Evolutionary conservation across 2,113 vertebrate genomes (phyloP), one percentile per base, ranked within the genome.

Genomic region (Otis tarda): DNA sequence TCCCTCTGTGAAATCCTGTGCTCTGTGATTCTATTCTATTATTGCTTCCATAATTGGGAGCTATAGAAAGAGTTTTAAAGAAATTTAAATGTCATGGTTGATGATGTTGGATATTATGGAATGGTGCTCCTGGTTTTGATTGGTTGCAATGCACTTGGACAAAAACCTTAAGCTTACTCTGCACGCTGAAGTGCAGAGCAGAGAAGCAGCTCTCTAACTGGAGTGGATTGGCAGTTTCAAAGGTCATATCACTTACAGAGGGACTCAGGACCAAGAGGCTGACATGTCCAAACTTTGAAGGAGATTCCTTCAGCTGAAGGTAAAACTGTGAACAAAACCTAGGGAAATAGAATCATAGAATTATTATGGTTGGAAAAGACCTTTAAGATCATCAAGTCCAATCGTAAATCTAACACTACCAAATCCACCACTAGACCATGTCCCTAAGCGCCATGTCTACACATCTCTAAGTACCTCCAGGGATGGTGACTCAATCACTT

Each of bases 201-300:
- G 9, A 61, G 49, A 52, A 94, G 6, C 45, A 25, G 10, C 25
- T 79, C 70, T 60, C 16, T 41, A 31, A 33, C 7, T 43, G 39
- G 45, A 28, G 4, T 35, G 35, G 20, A 21, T 12, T 63, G 33
- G 11, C 39, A 53, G 2, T 24, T 30, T 22, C 43, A 73, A 17
- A 57, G 9, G 10, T 80, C 6, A 0, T 7, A 47, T 30, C 5
- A 30, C 24, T 78, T 14, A 2, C 0, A 50, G 12, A 76, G 27
- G 13, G 2, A 35, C 9, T 6, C 60, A 59, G 69, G 31, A 75
- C 12, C 35, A 53, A 1, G 2, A 39, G 18, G 2, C 3, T 77
- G 30, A 1, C 12, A 8, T 60, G 17, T 8, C 18, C 37, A 85
- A 75, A 67, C 8, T 14, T 22, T 24, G 37, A 70, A 63, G 41